Evolutionary conservation across 2,888 invertebrate genomes (phyloP).

Genomic region (Brassicogethes aeneus): DNA sequence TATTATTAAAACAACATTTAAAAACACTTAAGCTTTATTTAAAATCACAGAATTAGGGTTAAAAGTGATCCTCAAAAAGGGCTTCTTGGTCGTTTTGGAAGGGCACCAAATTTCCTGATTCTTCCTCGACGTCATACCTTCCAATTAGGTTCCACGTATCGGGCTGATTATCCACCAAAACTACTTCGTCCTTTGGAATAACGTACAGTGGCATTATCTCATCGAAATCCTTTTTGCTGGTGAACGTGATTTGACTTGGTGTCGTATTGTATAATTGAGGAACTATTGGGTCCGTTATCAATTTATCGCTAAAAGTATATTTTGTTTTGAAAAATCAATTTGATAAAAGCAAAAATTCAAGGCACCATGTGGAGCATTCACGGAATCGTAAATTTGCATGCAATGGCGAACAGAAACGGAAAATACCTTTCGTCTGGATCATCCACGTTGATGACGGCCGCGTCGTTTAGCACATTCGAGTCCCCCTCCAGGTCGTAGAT

Average conservation of each 20-base stretch:
- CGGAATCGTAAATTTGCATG: too few relatives aligned
- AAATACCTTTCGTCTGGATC: constrained; percentile 11
- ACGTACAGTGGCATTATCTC: constrained; percentile 35
- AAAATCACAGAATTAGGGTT: too few relatives aligned
- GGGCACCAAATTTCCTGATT: constrained; percentile 36
- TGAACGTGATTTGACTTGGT: neutral
- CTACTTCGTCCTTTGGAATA: constrained; percentile 29
- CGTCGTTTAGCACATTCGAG: constrained; percentile 17
- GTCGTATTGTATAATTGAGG: neutral
- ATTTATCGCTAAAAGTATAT: too few relatives aligned
- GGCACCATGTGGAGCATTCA: too few relatives aligned
- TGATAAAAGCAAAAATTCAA: too few relatives aligned
- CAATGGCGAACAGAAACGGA: too few relatives aligned
- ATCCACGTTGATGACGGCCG: constrained; percentile 7
- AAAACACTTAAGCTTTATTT: too few relatives aligned
- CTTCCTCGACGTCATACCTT: constrained; percentile 39
- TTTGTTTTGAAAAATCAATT: too few relatives aligned
- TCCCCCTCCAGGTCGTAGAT: constrained; percentile 41
- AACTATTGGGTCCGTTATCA: too few relatives aligned
- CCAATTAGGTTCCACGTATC: constrained; percentile 38
- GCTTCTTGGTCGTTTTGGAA: constrained; percentile 29
- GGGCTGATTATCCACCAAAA: constrained; percentile 26
- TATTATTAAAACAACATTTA: too few relatives aligned
- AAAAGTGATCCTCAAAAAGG: constrained; percentile 31
- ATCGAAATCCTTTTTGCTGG: constrained; percentile 25